Percentiles rank a stretch among this genome's conserved stretches.
phyloP scores from a whole-genome alignment of 2,888 invertebrate species.

The Sinhomidia bicolor region DNA sequence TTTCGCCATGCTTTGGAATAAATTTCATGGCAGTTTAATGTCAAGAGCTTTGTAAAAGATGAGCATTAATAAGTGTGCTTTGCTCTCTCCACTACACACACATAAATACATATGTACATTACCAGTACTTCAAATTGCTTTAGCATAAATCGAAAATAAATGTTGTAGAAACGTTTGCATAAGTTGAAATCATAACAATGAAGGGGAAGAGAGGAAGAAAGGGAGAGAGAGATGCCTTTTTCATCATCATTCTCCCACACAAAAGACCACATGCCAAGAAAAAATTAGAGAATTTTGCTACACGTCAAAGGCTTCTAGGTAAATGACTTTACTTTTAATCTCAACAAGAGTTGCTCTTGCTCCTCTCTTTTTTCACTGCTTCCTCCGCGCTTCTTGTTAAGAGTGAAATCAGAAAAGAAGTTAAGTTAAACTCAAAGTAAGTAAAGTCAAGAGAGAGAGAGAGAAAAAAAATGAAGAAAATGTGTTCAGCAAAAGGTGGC shows the following conservation, averaged over 20 bases:
- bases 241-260: background rate
- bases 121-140: too few species aligned
- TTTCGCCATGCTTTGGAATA: background rate
- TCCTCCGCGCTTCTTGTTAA: background rate
- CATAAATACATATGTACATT: too few species aligned
- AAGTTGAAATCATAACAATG: background rate
- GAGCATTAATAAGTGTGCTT: background rate
- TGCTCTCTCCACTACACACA: too few species aligned
- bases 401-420: slow-evolving; percentile 10
- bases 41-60: background rate
- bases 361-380: background rate
- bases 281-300: slow-evolving; percentile 8
- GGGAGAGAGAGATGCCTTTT: background rate
- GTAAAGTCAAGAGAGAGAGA: background rate
- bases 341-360: slow-evolving; percentile 1
- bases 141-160: background rate
- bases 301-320: slow-evolving; percentile 38
- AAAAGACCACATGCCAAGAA: background rate
- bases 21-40: background rate
- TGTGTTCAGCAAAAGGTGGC: background rate
- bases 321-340: slow-evolving; percentile 51
- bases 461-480: background rate
- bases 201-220: background rate
- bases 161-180: background rate
- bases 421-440: slow-evolving; percentile 8